Percentiles rank a stretch among this genome's conserved stretches.
These are phyloP conservation scores for rabbit (Oryctolagus cuniculus) DNA, from an alignment of 2,113 vertebrate genomes.

Conservation along the genomic window DNA sequence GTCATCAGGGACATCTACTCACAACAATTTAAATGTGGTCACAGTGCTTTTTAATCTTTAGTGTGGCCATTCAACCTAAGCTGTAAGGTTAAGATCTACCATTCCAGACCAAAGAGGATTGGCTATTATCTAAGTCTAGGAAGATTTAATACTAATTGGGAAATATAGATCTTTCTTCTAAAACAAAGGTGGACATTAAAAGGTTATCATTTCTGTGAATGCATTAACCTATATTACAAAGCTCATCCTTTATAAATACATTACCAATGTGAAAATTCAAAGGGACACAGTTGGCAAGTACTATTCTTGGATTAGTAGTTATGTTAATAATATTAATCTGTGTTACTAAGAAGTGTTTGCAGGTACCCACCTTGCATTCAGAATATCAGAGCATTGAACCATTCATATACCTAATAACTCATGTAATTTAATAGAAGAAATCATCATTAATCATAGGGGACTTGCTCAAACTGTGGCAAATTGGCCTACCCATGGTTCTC, in stretches of 20 bases:
- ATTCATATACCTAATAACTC: neutral
- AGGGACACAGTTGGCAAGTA: neutral
- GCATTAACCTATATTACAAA: neutral
- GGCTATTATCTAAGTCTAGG: neutral
- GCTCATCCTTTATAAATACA: neutral
- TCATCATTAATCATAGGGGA: neutral
- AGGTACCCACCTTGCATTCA: neutral
- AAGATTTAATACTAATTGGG: neutral
- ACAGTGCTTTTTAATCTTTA: neutral
- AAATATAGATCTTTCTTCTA: neutral
- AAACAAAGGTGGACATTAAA: neutral
- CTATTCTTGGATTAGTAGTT: neutral
- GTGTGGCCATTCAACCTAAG: neutral
- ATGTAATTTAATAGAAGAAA: neutral
- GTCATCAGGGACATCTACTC: neutral
- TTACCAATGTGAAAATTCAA: neutral
- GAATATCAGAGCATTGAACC: neutral
- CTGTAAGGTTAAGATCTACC: neutral
- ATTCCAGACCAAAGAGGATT: neutral
- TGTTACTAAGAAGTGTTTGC: neutral
- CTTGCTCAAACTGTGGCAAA: too few relatives aligned
- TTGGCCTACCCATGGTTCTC: neutral
- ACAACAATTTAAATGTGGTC: neutral
- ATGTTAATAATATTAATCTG: neutral
- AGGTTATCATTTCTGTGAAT: neutral